Base-by-base conservation (phyloP, 2,888 invertebrate genomes). In the Pristionchus japonicus region DNA sequence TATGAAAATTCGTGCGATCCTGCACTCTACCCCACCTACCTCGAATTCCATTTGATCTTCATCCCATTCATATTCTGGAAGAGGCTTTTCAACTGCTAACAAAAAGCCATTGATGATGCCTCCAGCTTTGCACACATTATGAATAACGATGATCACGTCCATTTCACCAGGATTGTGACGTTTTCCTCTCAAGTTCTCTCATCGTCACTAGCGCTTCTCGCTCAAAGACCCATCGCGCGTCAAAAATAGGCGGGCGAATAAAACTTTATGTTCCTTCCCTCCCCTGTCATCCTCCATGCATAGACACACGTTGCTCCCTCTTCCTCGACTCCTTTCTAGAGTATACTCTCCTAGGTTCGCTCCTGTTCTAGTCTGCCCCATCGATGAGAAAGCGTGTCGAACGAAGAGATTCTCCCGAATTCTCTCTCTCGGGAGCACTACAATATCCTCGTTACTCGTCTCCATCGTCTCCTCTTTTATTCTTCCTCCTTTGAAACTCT, bases 391-490 rank as follows among this genome's bases (percentile, higher is more conserved):
- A 52, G 2, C 17, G 23, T 0, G 52, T 13, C 17, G 4, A 4
- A 52, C 23, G 15, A 52, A 52, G 52, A 52, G 52, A 20, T 20
- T 11, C 34, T 37, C 61, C n/a, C 34, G 17, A 3, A 40, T 47
- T 11, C 2, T 20, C 77, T 77, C 77, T 77, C 77, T 47, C 77
- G 77, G 77, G 77, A 77, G 77, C 77, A 77, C 77, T 77, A 77
- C 77, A 77, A 77, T 77, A 77, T 77, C 77, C 43, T 77, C 77
- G 77, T 77, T 77, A 77, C 43, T 43, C 40, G 20, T n/a, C 27
- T 37, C 74, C 43, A 43, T 40, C 74, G 40, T 43, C 43, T n/a
- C 61, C 15, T 13, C 37, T 37, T 70, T 77, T 77, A 77, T 77
- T 47, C 47, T 23, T 57, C 64, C 7, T 47, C 77, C 77, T 77